These are phyloP conservation scores for Threskiornis aethiopicus DNA, from an alignment of 2,797 vertebrate genomes.

Conservation along the genomic window DNA sequence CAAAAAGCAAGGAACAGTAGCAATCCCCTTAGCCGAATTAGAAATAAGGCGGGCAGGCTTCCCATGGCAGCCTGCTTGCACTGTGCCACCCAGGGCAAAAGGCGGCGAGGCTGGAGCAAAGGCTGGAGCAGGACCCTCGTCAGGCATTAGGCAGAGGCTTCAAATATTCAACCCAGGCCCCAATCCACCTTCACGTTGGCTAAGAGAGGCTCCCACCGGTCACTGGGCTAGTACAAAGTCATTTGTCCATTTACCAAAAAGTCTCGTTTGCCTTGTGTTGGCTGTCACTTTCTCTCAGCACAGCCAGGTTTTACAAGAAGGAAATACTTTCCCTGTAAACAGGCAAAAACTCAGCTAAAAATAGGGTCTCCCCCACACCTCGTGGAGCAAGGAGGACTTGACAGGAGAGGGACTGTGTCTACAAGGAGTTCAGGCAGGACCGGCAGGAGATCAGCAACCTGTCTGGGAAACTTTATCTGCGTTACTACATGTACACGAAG, in stretches of 20 bases:
- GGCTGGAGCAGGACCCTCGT: background rate
- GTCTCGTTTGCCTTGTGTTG: background rate
- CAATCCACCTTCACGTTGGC: fast-evolving
- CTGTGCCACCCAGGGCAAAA: background rate
- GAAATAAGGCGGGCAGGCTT: background rate
- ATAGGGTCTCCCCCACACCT: background rate
- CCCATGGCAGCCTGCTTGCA: background rate
- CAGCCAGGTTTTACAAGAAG: background rate
- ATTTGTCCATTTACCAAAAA: background rate
- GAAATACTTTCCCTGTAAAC: background rate
- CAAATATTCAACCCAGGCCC: background rate
- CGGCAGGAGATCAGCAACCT: background rate
- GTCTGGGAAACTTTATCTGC: background rate
- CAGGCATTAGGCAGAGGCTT: background rate
- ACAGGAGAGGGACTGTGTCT: background rate
- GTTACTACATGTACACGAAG: fast-evolving
- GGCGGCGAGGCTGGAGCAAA: background rate
- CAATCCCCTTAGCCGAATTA: background rate
- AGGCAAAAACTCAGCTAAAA: background rate
- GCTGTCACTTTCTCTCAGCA: background rate
- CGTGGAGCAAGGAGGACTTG: background rate
- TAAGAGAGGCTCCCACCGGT: background rate
- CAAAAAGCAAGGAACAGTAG: background rate
- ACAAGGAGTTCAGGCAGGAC: background rate
- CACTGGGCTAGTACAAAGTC: background rate